These are phyloP conservation scores for Papilio demoleus DNA, from an alignment of 2,888 invertebrate species.

Conservation along the genomic window DNA sequence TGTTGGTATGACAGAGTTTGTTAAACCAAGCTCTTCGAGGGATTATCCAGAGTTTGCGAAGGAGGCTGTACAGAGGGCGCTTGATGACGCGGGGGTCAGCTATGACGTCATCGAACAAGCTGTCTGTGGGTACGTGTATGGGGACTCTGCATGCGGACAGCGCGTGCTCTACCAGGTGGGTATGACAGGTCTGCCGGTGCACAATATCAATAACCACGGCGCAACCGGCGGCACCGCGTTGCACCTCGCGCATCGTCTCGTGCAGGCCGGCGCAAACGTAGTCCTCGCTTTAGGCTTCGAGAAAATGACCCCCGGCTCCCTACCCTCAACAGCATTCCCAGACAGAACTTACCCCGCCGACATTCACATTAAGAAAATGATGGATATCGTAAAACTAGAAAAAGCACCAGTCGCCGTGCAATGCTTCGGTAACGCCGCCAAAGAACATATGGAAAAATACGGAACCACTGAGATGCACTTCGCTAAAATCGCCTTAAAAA, in stretches of 20 bases:
- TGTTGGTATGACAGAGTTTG: conserved; percentile 99
- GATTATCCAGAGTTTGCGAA: conserved; percentile 98
- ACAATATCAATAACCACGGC: conserved; percentile 99
- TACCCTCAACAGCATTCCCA: conserved; percentile 87
- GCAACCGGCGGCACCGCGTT: conserved; percentile 98
- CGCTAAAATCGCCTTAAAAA: conserved; percentile 98
- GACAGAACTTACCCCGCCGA: conserved; percentile 96
- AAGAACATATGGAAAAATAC: conserved; percentile 98
- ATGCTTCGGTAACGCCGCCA: conserved; percentile 97
- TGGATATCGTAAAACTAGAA: conserved; percentile 90
- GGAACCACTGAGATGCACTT: conserved; percentile 96
- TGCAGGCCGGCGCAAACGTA: conserved; percentile 96
- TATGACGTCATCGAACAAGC: conserved; percentile 94
- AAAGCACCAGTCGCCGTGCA: conserved; percentile 95
- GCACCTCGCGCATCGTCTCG: conserved; percentile 93
- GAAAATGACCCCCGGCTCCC: conserved; percentile 97
- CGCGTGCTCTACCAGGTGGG: conserved; percentile 96
- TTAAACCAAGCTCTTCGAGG: conserved; percentile 94
- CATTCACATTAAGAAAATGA: conserved; percentile 93
- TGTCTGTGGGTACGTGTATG: conserved; percentile 96
- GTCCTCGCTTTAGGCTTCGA: conserved; percentile 98
- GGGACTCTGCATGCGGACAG: conserved; percentile 98
- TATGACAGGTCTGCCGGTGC: conserved; percentile 97
- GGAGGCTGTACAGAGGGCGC: conserved; percentile 94
- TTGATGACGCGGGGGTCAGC: conserved; percentile 91